Base-by-base conservation (phyloP, 2,113 vertebrate genomes). In the Recurvirostra avosetta region DNA sequence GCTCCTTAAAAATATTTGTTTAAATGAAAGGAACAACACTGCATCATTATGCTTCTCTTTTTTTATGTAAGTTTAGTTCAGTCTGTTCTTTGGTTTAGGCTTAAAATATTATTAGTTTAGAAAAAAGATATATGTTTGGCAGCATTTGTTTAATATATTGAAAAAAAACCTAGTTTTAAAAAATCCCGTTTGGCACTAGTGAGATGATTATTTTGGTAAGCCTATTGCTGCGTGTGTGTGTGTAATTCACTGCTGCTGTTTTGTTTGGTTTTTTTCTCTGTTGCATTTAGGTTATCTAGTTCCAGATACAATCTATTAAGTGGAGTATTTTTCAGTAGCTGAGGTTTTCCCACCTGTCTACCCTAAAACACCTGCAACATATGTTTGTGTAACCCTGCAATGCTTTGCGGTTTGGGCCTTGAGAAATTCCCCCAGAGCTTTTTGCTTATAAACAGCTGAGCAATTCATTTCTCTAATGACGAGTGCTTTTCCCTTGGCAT, bases 331-430 rank as follows among this genome's bases (percentile, higher is more conserved):
- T 98, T 95, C 95, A 95, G 88, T 96, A 96, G 89, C 91, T 97
- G 94, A 97, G 96, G 92, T 95, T 97, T 98, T 97, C 97, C 98
- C 98, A 98, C 97, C 98, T 98, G 98, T 97, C 97, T 97, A 67
- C 93, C 97, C 97, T 97, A 97, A 97, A 98, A 98, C 98, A 98
- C 98, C 98, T 98, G 97, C 98, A 98, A 77, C 98, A 98, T 98
- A 98, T 97, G 98, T 98, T 98, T 98, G 95, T 92, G 94, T 98
- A 98, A 97, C 98, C 98, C 97, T 97, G 94, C 94, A 97, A 97
- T 93, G 96, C 97, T 97, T 96, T 98, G 97, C 97, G 97, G 96
- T 97, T 98, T 96, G 98, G 97, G 97, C 95, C 96, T 95, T 91
- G 52, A 97, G 97, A 97, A 98, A 98, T 97, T 98, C 97, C 97